Base-by-base conservation (phyloP, 2,113 vertebrate species). In the Oreochromis tanganicae region DNA sequence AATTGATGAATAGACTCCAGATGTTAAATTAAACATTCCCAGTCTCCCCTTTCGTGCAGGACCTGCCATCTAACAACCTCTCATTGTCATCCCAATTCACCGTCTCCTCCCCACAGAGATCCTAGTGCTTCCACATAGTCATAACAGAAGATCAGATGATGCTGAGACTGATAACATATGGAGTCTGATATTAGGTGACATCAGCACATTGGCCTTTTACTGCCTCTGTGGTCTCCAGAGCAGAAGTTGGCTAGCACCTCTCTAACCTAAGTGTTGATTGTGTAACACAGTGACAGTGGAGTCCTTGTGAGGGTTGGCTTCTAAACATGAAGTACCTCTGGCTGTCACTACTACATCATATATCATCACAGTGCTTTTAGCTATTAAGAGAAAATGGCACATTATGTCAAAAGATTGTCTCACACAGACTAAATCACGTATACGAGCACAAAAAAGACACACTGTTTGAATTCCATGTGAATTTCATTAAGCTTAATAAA, bases 1-100 rank as follows among this genome's bases (percentile, higher is more conserved):
- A 88, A 88, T 21, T 88, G 88, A 94, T 85, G 71, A 94, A 95
- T 93, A 79, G 81, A 55, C 88, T 93, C 91, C 94, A 96, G 93
- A 95, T 96, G 95, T 83, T 83, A 66, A 66, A 91, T 88, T 55
- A 92, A 93, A 91, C 71, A 80, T 79, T 92, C 82, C 75, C 90
- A 92, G 89, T 59, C 48, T 75, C 85, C 68, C 36, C 41, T 86
- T 63, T 83, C 11, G 48, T 6, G 48, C 34, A 38, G 59, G 80
- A 80, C 90, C 82, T 90, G n/a, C 54, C 68, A 21, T 88, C 90
- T 86, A 85, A 85, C 82, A 92, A 87, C 79, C 50, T 73, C 80
- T 54, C 54, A 12, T 88, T 82, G 88, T 86, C 84, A 71, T 52
- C 24, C 63, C 55, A 14, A 3, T 81, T 89, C 83, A 78, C 81